phyloP scores from a whole-genome alignment of 2,113 vertebrate genomes.

The Rynchops niger region DNA sequence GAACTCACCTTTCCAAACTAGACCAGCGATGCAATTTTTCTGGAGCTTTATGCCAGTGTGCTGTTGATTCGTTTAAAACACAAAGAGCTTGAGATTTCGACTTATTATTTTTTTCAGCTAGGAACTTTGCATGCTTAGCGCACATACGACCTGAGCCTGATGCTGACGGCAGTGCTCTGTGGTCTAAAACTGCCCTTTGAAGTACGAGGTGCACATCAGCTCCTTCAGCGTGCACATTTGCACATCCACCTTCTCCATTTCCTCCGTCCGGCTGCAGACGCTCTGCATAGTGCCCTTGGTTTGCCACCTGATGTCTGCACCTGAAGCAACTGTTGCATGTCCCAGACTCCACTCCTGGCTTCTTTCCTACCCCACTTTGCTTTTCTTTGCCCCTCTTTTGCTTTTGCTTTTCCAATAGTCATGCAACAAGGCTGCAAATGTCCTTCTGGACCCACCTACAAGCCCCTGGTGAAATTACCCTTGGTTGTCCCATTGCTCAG shows the following conservation, averaged over 20 bases:
- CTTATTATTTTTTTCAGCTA: background rate
- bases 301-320: background rate
- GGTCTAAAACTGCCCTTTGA: background rate
- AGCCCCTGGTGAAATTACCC: background rate
- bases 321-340: background rate
- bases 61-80: background rate
- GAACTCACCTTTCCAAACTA: background rate
- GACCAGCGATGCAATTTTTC: background rate
- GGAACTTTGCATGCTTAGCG: background rate
- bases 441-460: background rate
- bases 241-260: background rate
- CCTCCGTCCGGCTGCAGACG: background rate
- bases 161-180: too few relatives aligned
- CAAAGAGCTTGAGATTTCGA: background rate
- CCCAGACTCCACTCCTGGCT: background rate
- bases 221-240: background rate
- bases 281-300: background rate
- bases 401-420: background rate
- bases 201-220: rapidly evolving
- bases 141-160: background rate
- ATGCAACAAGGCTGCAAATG: background rate
- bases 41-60: background rate
- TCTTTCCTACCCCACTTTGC: background rate
- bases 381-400: background rate
- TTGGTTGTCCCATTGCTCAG: background rate